Conservation (phyloP, 2,888 invertebrate species). For the Mesodorylaimus sp. region DNA sequence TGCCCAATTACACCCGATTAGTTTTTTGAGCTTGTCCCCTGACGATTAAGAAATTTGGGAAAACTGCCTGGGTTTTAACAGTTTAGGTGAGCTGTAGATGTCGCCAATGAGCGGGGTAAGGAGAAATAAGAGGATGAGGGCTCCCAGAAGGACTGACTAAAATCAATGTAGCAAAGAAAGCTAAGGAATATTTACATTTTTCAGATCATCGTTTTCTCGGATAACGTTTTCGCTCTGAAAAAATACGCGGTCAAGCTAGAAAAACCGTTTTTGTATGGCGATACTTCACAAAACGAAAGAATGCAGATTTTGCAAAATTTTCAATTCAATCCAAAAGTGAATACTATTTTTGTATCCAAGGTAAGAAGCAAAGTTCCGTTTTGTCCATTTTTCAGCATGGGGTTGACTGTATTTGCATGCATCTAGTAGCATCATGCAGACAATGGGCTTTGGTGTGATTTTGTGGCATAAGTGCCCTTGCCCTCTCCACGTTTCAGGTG, state of each 20-base stretch:
- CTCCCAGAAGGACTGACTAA: too few relatives aligned
- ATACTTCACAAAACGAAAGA: slow-evolving; percentile 81
- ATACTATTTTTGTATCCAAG: slow-evolving; percentile 97
- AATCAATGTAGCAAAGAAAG: too few relatives aligned
- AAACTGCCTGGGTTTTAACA: too few relatives aligned
- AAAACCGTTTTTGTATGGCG: slow-evolving; percentile 94
- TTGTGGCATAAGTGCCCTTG: not conserved
- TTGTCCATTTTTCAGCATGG: slow-evolving; percentile 1
- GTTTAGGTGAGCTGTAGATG: too few relatives aligned
- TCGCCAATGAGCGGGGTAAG: too few relatives aligned
- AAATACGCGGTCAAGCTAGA: slow-evolving; percentile 93
- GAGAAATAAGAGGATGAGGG: too few relatives aligned
- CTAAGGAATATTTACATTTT: not conserved
- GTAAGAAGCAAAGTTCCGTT: slow-evolving; percentile 31
- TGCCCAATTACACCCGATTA: too few relatives aligned
- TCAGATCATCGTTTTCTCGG: slow-evolving; percentile 86
- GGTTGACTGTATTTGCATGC: too few relatives aligned
- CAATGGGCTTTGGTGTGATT: slow-evolving; percentile 4
- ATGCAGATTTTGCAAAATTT: slow-evolving; percentile 97
- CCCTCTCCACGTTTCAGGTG: slow-evolving; percentile 34
- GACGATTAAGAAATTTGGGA: too few relatives aligned
- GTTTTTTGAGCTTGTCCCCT: too few relatives aligned
- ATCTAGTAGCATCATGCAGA: too few relatives aligned
- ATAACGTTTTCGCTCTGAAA: slow-evolving; percentile 92
- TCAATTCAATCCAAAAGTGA: slow-evolving; percentile 92